Percentiles rank a stretch among this genome's conserved stretches.
These are phyloP conservation scores for Phoebastria nigripes DNA, from an alignment of 2,797 vertebrate species.

Conservation along the genomic window DNA sequence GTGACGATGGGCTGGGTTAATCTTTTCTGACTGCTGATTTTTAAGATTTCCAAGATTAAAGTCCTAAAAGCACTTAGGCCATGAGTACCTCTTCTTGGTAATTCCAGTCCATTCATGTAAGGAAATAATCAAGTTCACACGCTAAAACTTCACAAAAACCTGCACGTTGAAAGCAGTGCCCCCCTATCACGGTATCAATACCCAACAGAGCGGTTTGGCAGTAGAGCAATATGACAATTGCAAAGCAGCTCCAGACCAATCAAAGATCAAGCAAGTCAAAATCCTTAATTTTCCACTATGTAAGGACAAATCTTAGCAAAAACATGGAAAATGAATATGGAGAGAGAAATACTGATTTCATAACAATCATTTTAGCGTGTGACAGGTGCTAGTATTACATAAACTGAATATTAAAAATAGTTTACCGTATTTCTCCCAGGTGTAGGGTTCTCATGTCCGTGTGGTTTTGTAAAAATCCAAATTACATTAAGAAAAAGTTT, in stretches of 20 bases:
- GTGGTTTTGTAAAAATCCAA: not conserved
- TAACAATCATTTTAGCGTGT: not conserved
- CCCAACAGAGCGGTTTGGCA: not conserved
- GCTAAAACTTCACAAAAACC: not conserved
- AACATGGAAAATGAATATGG: not conserved
- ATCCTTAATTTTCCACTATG: not conserved
- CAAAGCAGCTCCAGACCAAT: not conserved
- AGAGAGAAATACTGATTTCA: not conserved
- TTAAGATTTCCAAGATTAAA: not conserved
- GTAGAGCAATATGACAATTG: not conserved
- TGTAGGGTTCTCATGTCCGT: not conserved
- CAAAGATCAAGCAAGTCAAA: not conserved
- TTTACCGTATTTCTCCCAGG: not conserved
- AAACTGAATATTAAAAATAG: not conserved
- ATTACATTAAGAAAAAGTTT: not conserved
- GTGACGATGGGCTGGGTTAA: not conserved
- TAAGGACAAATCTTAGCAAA: not conserved
- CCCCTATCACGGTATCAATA: not conserved
- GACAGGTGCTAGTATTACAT: not conserved
- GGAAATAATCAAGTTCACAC: not conserved
- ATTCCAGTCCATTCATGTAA: not conserved
- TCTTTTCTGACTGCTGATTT: not conserved
- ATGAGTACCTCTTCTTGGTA: not conserved
- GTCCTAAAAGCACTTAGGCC: not conserved
- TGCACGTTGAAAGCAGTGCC: not conserved